Percentiles rank a stretch among this genome's conserved stretches.
phyloP scores from a whole-genome alignment of 1,140 invertebrate species.

The Gryllus bimaculatus region DNA sequence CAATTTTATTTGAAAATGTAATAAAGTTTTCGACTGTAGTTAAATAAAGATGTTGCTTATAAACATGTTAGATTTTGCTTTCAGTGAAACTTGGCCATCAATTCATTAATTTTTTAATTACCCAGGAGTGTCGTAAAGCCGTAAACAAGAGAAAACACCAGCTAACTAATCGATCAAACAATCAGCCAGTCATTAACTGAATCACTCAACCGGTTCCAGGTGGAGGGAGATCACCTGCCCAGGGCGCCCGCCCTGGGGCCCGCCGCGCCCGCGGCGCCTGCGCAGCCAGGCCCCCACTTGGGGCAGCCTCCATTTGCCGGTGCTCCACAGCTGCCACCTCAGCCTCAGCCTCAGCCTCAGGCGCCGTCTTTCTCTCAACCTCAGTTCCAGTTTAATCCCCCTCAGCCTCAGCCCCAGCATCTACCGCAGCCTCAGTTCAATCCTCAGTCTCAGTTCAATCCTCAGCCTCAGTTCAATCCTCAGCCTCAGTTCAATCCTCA shows the following conservation, averaged over 20 bases:
- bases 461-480: slow-evolving; percentile 7
- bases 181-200: no score
- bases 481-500: neutral
- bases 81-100: no score
- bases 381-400: neutral
- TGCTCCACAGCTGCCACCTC: neutral
- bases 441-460: slow-evolving; percentile 14
- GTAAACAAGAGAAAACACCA: no score
- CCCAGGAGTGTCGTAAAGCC: no score
- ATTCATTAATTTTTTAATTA: no score
- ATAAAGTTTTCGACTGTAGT: no score
- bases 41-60: no score
- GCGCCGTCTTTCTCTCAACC: slow-evolving; percentile 8
- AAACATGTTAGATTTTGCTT: no score
- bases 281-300: no score
- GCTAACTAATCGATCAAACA: no score
- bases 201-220: slow-evolving; percentile 42
- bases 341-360: neutral
- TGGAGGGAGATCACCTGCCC: slow-evolving; percentile 19
- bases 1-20: no score
- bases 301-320: no score
- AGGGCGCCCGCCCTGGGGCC: neutral
- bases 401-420: slow-evolving; percentile 18
- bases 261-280: neutral
- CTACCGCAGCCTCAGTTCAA: slow-evolving; percentile 10